These are phyloP conservation scores for Spodoptera litura DNA, from an alignment of 1,140 invertebrate genomes.

Conservation along the genomic window DNA sequence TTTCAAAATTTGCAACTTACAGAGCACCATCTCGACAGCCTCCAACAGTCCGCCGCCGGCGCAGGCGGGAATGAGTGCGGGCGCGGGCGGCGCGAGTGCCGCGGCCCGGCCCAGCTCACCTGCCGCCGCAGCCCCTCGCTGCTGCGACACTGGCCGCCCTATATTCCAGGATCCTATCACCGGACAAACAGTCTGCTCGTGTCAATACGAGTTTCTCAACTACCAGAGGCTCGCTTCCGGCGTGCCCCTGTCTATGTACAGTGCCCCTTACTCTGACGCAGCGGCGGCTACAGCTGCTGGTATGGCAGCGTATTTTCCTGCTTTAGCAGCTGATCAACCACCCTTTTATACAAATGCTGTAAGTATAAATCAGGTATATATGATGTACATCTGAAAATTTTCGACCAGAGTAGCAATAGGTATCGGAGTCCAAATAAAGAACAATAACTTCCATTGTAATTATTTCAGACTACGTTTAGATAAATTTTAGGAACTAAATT, in stretches of 20 bases:
- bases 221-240: conserved; percentile 92
- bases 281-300: conserved; percentile 90
- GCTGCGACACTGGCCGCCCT: conserved; percentile 96
- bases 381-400: no score
- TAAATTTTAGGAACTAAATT: no score
- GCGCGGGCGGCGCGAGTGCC: conserved; percentile 83
- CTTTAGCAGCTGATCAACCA: conserved; percentile 92
- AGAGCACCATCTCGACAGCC: conserved; percentile 87
- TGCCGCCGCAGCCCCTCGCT: conserved; percentile 87
- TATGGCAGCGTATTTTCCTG: conserved; percentile 93
- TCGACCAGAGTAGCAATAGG: no score
- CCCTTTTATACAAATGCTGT: conserved; percentile 94
- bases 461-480: no score
- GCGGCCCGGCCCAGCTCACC: conserved; percentile 85
- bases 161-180: conserved; percentile 97
- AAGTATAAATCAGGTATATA: conserved; percentile 79
- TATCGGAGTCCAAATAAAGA: no score
- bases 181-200: conserved; percentile 96
- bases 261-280: conserved; percentile 90
- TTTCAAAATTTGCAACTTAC: conserved; percentile 85
- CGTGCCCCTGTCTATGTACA: conserved; percentile 91
- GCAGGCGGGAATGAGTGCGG: conserved; percentile 84
- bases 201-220: conserved; percentile 93
- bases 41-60: conserved; percentile 87
- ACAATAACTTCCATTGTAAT: no score